Evolutionary conservation across 2,113 vertebrate genomes (phyloP), one percentile per base, ranked within the genome.

Genomic region (Ascaphus truei): DNA sequence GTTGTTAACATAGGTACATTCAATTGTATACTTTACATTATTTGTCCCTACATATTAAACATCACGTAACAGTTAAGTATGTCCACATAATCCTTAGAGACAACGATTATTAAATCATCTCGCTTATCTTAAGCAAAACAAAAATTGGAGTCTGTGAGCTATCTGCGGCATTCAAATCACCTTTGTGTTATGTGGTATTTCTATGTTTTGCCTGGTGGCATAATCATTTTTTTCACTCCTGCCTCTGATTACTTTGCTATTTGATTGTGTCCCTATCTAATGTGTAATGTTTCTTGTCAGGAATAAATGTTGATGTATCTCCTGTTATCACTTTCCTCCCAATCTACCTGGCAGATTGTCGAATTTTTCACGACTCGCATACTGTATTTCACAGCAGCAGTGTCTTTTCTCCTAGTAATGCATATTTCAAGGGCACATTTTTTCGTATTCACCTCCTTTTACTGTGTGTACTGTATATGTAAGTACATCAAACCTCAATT

Each of bases 311-410:
- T 41, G 4, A 55, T 50, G 5, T 25, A 26, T 64, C 41, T 37
- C 31, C 47, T 22, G 2, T 7, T 22, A 13, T 41, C 5, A 1
- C 6, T 59, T 64, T 25, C 12, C 30, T 62, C 34, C 60, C 29
- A 1, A 1, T 65, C 66, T 76, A 73, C n/a, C 23, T 59, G 51
- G n/a, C 3, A 48, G 29, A 16, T 23, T 61, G 43, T 52, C 73
- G 30, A 56, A 50, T 63, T 58, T 37, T 77, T 53, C 62, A n/a
- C 31, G 8, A 9, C 58, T 61, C 58, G n/a, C n/a, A n/a, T n/a
- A n/a, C 30, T 30, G 33, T 61, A 57, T 48, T 50, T 25, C 15
- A 11, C 15, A 56, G 50, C 55, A 34, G 12, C 16, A 34, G 50
- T 8, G 3, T 7, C 10, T 50, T 48, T 72, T 15, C 25, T 62